These are phyloP conservation scores for Arvicanthis niloticus DNA, from an alignment of 2,113 vertebrate species.

Conservation along the genomic window DNA sequence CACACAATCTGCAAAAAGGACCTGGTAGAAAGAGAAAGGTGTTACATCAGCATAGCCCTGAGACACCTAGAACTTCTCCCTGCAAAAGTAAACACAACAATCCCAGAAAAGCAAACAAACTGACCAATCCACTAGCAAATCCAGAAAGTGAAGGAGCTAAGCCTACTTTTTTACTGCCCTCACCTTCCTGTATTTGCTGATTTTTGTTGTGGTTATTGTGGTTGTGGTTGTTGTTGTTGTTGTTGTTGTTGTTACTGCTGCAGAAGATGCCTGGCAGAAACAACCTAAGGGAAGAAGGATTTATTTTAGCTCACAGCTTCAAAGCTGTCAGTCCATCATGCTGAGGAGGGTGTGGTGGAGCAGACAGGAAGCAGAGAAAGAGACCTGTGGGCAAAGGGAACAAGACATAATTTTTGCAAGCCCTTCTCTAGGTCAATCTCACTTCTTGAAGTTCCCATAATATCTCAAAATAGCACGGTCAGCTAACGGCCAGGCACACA, in stretches of 20 bases:
- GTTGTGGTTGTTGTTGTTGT: background rate
- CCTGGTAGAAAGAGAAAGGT: background rate
- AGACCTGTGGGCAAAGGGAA: background rate
- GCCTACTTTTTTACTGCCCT: background rate
- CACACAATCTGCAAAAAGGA: background rate
- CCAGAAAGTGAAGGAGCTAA: background rate
- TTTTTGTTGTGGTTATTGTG: background rate
- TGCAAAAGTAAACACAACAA: conserved; percentile 30
- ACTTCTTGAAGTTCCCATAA: background rate
- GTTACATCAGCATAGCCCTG: background rate
- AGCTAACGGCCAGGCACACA: background rate
- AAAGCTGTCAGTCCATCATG: background rate
- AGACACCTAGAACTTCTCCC: background rate
- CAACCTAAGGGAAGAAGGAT: background rate
- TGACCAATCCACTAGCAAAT: background rate
- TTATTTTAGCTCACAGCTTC: background rate
- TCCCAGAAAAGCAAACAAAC: background rate
- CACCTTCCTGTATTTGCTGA: background rate
- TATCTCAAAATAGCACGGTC: background rate
- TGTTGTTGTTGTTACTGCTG: background rate
- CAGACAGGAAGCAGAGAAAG: background rate
- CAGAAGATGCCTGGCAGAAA: background rate
- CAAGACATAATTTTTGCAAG: background rate
- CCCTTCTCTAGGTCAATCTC: background rate
- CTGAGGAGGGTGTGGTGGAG: background rate